A percentile compares a stretch with the other conserved stretches of the same genome.
phyloP scores from a whole-genome alignment of 2,888 invertebrate species.

The Melangyna quadrimaculata region DNA sequence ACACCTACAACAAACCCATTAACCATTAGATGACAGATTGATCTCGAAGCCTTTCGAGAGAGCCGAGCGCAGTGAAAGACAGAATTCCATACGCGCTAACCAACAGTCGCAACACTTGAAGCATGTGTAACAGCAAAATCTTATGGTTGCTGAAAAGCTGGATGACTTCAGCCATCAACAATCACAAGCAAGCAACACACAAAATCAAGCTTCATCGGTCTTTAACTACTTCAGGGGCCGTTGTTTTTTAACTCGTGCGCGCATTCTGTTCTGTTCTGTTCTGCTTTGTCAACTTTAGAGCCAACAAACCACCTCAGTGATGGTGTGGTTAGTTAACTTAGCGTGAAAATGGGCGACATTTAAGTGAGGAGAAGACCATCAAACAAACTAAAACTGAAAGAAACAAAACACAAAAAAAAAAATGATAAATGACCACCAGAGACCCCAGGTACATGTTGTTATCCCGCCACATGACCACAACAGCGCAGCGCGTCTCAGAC shows the following conservation, averaged over 20 bases:
- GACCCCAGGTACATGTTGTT: conserved; percentile 1
- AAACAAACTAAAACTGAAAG: conserved; percentile 1
- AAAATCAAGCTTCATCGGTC: conserved; percentile 21
- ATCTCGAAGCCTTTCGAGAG: conserved; percentile 28
- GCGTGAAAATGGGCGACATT: conserved; percentile 67
- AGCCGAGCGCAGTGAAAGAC: not conserved
- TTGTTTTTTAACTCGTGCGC: conserved; percentile 30
- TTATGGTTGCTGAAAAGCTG: not conserved
- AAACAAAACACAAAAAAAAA: conserved; percentile 14
- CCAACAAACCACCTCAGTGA: conserved; percentile 51
- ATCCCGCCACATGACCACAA: not conserved
- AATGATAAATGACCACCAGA: conserved; percentile 67
- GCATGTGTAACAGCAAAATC: conserved; percentile 51
- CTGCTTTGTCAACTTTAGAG: conserved; percentile 66
- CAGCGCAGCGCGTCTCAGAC: conserved; percentile 1
- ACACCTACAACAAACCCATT: conserved; percentile 68
- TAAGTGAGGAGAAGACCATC: conserved; percentile 43
- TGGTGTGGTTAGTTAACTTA: too few relatives aligned
- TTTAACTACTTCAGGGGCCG: conserved; percentile 42
- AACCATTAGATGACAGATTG: conserved; percentile 67
- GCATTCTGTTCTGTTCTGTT: conserved; percentile 65
- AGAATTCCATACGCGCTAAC: conserved; percentile 42
- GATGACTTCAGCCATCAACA: not conserved
- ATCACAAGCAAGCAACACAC: not conserved
- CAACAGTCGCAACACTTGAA: conserved; percentile 27